Conservation (phyloP, 2,113 vertebrate genomes). For the Xiphias gladius region DNA sequence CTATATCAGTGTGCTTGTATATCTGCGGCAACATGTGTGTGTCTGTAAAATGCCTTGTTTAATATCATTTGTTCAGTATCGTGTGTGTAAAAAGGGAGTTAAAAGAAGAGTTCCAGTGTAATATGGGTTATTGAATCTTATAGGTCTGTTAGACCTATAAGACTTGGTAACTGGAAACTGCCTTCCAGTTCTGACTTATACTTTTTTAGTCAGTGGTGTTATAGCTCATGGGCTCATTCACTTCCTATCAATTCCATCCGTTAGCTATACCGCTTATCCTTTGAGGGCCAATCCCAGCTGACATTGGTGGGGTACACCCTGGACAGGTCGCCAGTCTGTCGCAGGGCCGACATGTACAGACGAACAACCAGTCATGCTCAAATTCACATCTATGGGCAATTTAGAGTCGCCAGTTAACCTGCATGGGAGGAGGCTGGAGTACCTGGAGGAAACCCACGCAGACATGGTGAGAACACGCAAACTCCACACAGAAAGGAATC, state of each 20-base stretch:
- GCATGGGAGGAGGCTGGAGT: no score
- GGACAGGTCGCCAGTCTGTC: no score
- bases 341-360: no score
- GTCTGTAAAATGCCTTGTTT: background rate
- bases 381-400: no score
- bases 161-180: background rate
- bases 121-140: background rate
- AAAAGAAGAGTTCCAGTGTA: background rate
- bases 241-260: background rate
- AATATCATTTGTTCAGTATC: constrained; percentile 19
- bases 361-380: no score
- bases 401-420: no score
- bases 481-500: no score
- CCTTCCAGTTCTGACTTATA: background rate
- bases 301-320: no score
- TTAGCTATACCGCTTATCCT: no score
- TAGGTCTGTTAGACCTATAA: background rate
- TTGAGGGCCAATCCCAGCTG: no score
- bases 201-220: background rate
- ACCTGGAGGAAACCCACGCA: no score
- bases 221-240: constrained; percentile 4
- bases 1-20: constrained; percentile 12
- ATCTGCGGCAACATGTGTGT: constrained; percentile 7
- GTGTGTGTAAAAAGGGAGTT: background rate
- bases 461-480: no score